These are phyloP conservation scores for Papilio machaon DNA, from an alignment of 1,140 invertebrate genomes.

Conservation along the genomic window DNA sequence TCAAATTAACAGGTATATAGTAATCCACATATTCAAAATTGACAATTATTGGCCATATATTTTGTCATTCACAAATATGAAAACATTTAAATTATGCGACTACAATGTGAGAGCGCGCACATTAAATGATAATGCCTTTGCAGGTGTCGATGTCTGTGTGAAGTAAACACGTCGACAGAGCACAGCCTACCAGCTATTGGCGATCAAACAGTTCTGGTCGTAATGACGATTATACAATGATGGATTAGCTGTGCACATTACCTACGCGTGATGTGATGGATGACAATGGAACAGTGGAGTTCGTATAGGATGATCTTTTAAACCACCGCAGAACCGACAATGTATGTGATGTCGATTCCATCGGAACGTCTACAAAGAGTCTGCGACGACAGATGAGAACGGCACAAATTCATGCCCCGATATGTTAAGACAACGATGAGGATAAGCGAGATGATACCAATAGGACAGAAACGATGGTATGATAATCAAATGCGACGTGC, in stretches of 20 bases:
- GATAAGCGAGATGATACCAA: constrained; percentile 52
- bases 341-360: constrained; percentile 49
- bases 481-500: constrained; percentile 57
- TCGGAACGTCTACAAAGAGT: constrained; percentile 15
- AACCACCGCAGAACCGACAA: constrained; percentile 52
- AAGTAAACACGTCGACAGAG: background rate
- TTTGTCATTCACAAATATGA: constrained; percentile 45
- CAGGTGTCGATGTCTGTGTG: constrained; percentile 10
- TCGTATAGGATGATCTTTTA: constrained; percentile 20
- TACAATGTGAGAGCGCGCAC: constrained; percentile 29
- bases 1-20: constrained; percentile 5
- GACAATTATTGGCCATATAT: constrained; percentile 17
- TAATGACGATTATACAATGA: constrained; percentile 32
- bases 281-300: constrained; percentile 47
- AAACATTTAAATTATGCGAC: constrained; percentile 41
- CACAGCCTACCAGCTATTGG: background rate
- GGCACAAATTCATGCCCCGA: constrained; percentile 18
- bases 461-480: constrained; percentile 48
- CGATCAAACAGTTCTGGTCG: constrained; percentile 15
- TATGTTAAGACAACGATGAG: constrained; percentile 21
- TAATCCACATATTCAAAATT: constrained; percentile 25
- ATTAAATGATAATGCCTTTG: constrained; percentile 22
- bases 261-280: constrained; percentile 54
- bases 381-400: background rate
- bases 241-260: constrained; percentile 56